A percentile compares a stretch with the other conserved stretches of the same genome.
phyloP scores from a whole-genome alignment of 2,888 invertebrate genomes.

The Acrobasis repandana region DNA sequence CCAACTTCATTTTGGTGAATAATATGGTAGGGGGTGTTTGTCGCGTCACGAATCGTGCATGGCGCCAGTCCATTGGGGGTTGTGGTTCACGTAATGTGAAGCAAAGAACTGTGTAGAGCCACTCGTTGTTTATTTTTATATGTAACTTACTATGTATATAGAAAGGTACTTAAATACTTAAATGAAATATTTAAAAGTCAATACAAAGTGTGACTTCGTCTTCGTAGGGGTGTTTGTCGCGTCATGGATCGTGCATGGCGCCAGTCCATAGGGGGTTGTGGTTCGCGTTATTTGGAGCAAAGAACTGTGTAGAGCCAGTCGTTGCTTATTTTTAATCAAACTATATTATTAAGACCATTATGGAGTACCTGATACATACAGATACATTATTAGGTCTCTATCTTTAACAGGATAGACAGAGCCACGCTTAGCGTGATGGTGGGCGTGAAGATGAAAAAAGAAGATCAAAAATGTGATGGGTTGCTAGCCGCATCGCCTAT shows the following conservation, averaged over 20 bases:
- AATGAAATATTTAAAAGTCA: too few relatives aligned
- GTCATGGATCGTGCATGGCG: not conserved
- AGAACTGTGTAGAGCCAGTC: not conserved
- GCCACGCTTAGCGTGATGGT: too few relatives aligned
- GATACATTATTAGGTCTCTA: too few relatives aligned
- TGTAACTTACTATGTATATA: too few relatives aligned
- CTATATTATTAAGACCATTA: too few relatives aligned
- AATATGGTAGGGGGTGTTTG: not conserved
- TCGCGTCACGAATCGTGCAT: not conserved
- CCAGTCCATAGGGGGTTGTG: constrained; percentile 39
- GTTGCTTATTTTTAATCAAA: not conserved
- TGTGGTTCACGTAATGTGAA: constrained; percentile 28
- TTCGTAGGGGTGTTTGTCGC: not conserved
- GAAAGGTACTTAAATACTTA: too few relatives aligned
- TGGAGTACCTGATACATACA: too few relatives aligned
- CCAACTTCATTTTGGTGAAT: too few relatives aligned
- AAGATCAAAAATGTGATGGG: too few relatives aligned
- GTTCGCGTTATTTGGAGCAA: constrained; percentile 23
- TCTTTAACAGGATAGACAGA: too few relatives aligned
- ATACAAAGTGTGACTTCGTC: not conserved
- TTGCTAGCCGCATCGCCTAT: too few relatives aligned
- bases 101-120: not conserved
- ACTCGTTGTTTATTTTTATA: not conserved
- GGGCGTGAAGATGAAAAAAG: too few relatives aligned
- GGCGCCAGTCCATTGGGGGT: constrained; percentile 37